Evolutionary conservation across 2,888 invertebrate genomes (phyloP).

Genomic region (Athrips mouffetella): DNA sequence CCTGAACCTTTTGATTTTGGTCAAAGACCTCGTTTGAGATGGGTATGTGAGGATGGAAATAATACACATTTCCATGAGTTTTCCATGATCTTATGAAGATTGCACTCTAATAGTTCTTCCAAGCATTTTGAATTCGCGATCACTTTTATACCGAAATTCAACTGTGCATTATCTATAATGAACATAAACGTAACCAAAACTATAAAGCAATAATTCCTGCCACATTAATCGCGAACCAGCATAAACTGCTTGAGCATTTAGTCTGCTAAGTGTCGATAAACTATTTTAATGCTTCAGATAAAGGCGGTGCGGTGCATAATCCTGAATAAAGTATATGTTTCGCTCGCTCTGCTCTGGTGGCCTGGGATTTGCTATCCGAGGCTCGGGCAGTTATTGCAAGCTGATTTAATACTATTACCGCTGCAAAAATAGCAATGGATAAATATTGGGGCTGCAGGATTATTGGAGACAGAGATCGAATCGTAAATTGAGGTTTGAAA

Average conservation of each 20-base stretch:
- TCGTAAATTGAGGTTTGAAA: too few relatives aligned
- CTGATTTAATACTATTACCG: conserved; percentile 1
- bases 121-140: too few relatives aligned
- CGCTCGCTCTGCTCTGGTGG: neutral
- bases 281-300: conserved; percentile 23
- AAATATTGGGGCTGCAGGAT: too few relatives aligned
- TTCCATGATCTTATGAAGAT: too few relatives aligned
- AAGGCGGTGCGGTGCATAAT: conserved; percentile 15
- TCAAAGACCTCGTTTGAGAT: too few relatives aligned
- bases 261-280: conserved; percentile 19
- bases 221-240: conserved; percentile 14
- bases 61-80: too few relatives aligned
- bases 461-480: too few relatives aligned
- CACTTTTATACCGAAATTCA: too few relatives aligned
- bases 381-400: neutral
- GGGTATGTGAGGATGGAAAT: too few relatives aligned
- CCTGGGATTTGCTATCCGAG: neutral
- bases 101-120: too few relatives aligned
- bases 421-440: neutral
- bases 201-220: neutral
- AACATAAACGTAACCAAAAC: neutral
- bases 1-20: too few relatives aligned
- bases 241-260: conserved; percentile 2
- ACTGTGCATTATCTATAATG: neutral
- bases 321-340: conserved; percentile 11